Percentiles rank a stretch among this genome's conserved stretches.
These are phyloP conservation scores for Tychaedon coryphoeus DNA, from an alignment of 2,113 vertebrate species.

Conservation along the genomic window DNA sequence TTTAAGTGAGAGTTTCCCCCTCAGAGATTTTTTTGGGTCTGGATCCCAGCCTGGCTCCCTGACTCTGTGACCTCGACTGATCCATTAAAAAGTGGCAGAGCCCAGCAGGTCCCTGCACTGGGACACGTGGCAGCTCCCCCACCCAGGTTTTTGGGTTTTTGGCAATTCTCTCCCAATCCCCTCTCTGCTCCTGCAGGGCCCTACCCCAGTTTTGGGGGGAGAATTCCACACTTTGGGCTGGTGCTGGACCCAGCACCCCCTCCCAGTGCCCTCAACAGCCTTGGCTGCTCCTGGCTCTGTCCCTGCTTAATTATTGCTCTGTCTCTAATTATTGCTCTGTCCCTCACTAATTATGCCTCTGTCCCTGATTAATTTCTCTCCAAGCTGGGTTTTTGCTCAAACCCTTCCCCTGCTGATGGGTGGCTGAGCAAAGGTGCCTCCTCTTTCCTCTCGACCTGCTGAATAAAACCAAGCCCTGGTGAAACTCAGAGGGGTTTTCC, in stretches of 20 bases:
- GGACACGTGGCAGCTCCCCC: background rate
- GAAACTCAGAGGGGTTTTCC: conserved; percentile 46
- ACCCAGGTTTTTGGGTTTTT: background rate
- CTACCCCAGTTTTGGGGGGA: background rate
- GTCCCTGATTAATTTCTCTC: background rate
- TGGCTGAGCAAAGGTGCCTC: background rate
- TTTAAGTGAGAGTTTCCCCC: background rate
- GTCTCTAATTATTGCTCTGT: background rate
- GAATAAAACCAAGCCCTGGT: background rate
- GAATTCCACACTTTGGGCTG: background rate
- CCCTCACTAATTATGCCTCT: background rate
- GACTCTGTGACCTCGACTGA: fast-evolving
- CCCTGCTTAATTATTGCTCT: background rate
- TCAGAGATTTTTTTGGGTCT: background rate
- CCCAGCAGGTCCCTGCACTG: background rate
- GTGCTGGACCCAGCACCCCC: background rate
- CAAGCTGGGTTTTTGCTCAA: background rate
- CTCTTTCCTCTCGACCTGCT: background rate
- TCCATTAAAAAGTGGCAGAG: background rate
- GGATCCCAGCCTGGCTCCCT: background rate
- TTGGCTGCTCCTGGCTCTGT: background rate
- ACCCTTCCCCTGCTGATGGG: background rate
- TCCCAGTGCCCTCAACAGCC: background rate
- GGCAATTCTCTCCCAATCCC: background rate
- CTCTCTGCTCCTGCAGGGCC: background rate